Conservation (phyloP, 2,888 invertebrate genomes). For the Cancer borealis region DNA sequence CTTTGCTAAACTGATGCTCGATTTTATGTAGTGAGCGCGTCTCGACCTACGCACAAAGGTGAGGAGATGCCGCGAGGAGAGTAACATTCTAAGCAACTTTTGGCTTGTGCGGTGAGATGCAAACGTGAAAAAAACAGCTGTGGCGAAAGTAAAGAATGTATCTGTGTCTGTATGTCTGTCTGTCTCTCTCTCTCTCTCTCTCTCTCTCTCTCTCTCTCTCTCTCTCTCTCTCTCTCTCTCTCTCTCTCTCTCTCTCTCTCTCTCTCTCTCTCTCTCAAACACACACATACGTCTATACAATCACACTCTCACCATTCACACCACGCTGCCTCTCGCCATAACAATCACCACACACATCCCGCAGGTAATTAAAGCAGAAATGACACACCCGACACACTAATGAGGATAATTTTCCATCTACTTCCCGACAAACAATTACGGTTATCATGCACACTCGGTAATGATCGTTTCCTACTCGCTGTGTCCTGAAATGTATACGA, state of each 20-base stretch:
- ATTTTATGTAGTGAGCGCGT: too few relatives aligned
- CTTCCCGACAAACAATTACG: conserved; percentile 33
- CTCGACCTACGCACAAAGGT: too few relatives aligned
- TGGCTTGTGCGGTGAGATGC: too few relatives aligned
- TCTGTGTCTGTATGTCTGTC: background rate
- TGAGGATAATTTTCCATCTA: conserved; percentile 4
- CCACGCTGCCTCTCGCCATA: conserved; percentile 6
- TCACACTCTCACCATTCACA: conserved; percentile 12
- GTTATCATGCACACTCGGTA: background rate
- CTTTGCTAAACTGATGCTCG: too few relatives aligned
- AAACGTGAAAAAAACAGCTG: too few relatives aligned
- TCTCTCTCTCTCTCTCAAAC: conserved; percentile 2
- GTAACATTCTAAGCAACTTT: too few relatives aligned
- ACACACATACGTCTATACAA: background rate
- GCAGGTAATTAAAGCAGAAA: conserved; percentile 33
- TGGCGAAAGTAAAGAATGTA: background rate
- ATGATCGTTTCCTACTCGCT: background rate
- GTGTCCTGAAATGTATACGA: background rate
- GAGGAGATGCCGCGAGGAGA: background rate
- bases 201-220: conserved; percentile 26
- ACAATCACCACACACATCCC: conserved; percentile 33
- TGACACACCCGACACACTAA: background rate
- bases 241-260: background rate
- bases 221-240: background rate
- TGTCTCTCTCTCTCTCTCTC: conserved; percentile 29